Evolutionary conservation across 1,140 invertebrate species (phyloP).

Genomic region (Dysdera silvatica): DNA sequence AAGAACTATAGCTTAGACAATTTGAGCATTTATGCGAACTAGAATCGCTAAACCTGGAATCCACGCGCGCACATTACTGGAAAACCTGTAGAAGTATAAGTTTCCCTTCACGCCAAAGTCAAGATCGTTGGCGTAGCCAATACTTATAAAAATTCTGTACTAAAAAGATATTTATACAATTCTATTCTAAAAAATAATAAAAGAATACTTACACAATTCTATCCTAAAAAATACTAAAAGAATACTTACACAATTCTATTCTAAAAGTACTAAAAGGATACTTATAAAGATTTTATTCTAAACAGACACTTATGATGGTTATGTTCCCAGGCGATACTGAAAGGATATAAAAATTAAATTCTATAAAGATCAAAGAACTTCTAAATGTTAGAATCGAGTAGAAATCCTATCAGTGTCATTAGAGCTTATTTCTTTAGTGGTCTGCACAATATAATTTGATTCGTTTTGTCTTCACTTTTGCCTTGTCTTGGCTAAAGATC

Average conservation of each 20-base stretch:
- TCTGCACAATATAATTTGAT: conserved; percentile 2
- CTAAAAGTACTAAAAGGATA: no score
- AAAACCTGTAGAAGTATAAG: conserved; percentile 1
- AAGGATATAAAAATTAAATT: conserved; percentile 9
- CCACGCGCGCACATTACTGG: conserved; percentile 5
- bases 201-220: no score
- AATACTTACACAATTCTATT: no score
- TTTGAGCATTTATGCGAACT: conserved; percentile 19
- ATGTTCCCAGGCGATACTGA: no score
- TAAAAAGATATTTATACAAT: no score
- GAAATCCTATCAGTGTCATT: conserved; percentile 26
- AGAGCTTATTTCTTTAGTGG: conserved; percentile 18
- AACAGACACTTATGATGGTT: no score
- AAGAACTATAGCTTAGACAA: conserved; percentile 6
- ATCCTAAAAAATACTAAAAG: no score
- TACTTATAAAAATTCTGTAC: no score
- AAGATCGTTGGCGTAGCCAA: conserved; percentile 22
- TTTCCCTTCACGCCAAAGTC: conserved; percentile 25
- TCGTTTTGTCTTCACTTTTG: conserved; percentile 20
- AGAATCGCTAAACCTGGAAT: conserved; percentile 16
- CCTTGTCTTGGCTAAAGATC: conserved; percentile 23
- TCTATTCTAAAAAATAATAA: no score
- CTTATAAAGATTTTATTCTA: no score
- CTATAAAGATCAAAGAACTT: conserved; percentile 14
- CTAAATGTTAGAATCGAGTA: conserved; percentile 15